Evolutionary conservation across 2,888 invertebrate genomes (phyloP), one percentile per base, ranked within the genome.

Genomic region (Liodrosophila aerea): DNA sequence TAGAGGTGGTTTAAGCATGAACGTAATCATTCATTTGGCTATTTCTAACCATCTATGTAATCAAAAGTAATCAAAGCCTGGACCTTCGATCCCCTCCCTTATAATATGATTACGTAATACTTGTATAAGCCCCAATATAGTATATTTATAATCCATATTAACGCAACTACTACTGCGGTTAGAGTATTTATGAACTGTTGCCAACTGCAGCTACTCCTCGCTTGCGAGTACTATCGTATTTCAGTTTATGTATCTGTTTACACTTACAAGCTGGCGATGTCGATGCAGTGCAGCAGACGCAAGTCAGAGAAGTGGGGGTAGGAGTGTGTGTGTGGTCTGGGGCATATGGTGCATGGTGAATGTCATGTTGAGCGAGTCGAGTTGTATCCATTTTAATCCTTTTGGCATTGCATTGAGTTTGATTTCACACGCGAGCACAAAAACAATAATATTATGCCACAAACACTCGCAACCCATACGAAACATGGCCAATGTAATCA

Each of bases 391-490:
- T 83, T 85, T 22, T 82, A 85, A 82, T 82, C 81, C 81, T 83
- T 78, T 82, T 74, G 84, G 75, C 81, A 77, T 64, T 73, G 83
- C 77, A 83, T 80, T 72, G 81, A 76, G 85, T 80, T 80, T 80
- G 78, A 80, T 80, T 80, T 80, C 80, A 73, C 85, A 80, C 80
- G 85, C 80, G 85, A 80, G 84, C 84, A 85, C 81, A 80, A 76
- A 82, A 82, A 82, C 85, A 82, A 85, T 85, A 83, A 82, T 81
- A 80, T 80, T 85, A 85, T 85, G 84, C 84, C 85, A 80, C 81
- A 83, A 83, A 76, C 85, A 74, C 83, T 75, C 80, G 65, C 83
- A 73, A 66, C 50, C n/a, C 73, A 54, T 83, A 81, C 56, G 76
- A 76, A 82, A 80, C 83, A 85, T 82, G 80, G 73, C 73, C 85